Percentiles rank a stretch among this genome's conserved stretches.
phyloP scores from a whole-genome alignment of 2,797 vertebrate species.

The Amblyraja radiata region DNA sequence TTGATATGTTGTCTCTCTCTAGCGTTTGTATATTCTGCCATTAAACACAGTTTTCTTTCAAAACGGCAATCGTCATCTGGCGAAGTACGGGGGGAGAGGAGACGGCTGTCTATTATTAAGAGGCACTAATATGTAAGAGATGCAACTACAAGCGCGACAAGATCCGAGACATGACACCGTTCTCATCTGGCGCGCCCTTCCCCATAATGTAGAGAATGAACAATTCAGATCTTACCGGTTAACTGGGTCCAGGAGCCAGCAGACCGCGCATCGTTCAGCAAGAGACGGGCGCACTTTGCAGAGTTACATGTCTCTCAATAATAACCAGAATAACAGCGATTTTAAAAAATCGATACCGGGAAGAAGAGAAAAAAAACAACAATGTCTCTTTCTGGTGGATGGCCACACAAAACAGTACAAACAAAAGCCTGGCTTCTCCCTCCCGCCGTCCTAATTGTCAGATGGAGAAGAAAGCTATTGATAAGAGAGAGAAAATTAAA shows the following conservation, averaged over 20 bases:
- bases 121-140: background rate
- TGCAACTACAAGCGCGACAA: background rate
- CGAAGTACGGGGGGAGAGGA: no score
- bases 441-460: slow-evolving; percentile 30
- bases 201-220: background rate
- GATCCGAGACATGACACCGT: background rate
- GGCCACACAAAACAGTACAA: background rate
- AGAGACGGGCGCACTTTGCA: background rate
- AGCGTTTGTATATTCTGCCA: background rate
- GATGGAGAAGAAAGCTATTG: slow-evolving; percentile 30
- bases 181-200: background rate
- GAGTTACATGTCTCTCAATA: background rate
- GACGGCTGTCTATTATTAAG: no score
- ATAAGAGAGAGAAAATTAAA: slow-evolving; percentile 77
- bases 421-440: background rate
- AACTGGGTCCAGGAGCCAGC: background rate
- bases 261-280: background rate
- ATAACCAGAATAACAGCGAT: no score
- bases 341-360: background rate
- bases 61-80: no score
- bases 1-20: background rate
- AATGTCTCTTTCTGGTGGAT: background rate
- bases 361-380: background rate
- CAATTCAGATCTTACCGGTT: background rate
- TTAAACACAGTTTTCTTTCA: background rate